A percentile compares a stretch with the other conserved stretches of the same genome.
Conservation (phyloP, 2,888 invertebrate genomes). For the Drosophila macrospina region DNA sequence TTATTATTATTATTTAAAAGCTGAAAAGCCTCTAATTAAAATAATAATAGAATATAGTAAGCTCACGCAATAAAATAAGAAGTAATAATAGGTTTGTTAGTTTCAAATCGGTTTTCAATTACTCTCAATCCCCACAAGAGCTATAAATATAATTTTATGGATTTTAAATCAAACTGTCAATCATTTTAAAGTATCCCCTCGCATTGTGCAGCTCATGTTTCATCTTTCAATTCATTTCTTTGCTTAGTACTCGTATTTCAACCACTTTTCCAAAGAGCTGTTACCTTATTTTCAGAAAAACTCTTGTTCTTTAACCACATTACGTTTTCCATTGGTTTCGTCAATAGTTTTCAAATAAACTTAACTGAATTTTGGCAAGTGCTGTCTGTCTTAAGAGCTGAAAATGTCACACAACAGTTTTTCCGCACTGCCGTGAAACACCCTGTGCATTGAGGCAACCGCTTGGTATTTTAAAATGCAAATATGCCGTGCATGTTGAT, state of each 20-base stretch:
- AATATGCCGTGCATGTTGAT: conserved; percentile 76
- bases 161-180: conserved; percentile 51
- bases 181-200: conserved; percentile 48
- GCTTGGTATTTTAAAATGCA: conserved; percentile 71
- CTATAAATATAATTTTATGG: conserved; percentile 30
- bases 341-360: neutral
- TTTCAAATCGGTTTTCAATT: conserved; percentile 35
- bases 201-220: conserved; percentile 43
- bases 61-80: neutral
- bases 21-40: neutral
- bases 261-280: conserved; percentile 22
- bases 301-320: neutral
- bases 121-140: conserved; percentile 9
- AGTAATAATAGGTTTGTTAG: neutral
- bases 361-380: conserved; percentile 5
- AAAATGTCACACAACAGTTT: conserved; percentile 36
- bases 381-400: conserved; percentile 16
- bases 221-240: conserved; percentile 52
- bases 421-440: conserved; percentile 51
- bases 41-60: conserved; percentile 3
- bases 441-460: conserved; percentile 46
- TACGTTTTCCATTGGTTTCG: neutral
- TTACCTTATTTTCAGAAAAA: conserved; percentile 17
- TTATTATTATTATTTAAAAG: too few relatives aligned
- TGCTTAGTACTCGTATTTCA: conserved; percentile 41